Percentiles rank a stretch among this genome's conserved stretches.
Conservation (phyloP, 1,140 invertebrate genomes). For the Olivierus martensii region DNA sequence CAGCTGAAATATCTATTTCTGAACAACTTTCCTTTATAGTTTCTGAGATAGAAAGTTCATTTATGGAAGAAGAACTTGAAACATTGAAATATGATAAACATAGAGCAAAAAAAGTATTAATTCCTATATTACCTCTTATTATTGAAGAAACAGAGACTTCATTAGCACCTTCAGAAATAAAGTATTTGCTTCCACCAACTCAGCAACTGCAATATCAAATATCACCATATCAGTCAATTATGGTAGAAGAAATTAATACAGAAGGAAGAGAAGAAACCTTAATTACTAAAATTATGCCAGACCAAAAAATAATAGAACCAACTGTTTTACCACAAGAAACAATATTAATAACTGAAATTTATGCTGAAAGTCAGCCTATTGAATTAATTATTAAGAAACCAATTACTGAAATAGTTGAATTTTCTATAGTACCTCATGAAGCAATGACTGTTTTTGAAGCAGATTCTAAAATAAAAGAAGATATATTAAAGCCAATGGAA, state of each 20-base stretch:
- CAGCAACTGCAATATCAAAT: not conserved
- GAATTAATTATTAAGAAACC: not conserved
- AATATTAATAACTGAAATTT: not conserved
- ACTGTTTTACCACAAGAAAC: no score
- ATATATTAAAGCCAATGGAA: not conserved
- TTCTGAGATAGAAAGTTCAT: not conserved
- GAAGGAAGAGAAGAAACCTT: not conserved
- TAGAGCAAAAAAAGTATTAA: not conserved
- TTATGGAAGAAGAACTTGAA: not conserved
- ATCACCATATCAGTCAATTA: not conserved
- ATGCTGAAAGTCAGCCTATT: not conserved
- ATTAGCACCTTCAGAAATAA: not conserved
- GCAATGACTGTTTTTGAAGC: not conserved
- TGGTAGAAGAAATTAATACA: not conserved
- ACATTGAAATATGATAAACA: not conserved
- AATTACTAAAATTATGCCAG: not conserved
- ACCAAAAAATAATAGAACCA: no score
- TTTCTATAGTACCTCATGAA: not conserved
- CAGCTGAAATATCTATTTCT: not conserved
- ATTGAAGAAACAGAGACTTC: not conserved
- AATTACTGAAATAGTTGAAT: not conserved
- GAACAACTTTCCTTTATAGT: not conserved
- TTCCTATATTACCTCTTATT: not conserved
- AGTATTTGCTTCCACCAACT: not conserved
- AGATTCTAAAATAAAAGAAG: constrained; percentile 1